Conservation (phyloP, 2,888 invertebrate species). For the Chrysolina haemoptera region DNA sequence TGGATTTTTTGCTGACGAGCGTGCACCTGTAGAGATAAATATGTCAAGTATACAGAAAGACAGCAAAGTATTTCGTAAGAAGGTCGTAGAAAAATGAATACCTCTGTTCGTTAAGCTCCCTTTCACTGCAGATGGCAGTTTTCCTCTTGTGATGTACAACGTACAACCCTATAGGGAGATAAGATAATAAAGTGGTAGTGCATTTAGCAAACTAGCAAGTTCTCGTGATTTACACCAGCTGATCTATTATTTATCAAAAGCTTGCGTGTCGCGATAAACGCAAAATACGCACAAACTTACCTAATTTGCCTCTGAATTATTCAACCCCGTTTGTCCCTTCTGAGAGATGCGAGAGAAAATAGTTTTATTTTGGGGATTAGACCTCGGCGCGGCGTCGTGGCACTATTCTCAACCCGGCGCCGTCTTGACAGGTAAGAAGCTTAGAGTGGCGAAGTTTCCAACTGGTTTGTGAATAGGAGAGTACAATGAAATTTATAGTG, state of each 20-base stretch:
- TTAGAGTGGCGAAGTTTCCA: conserved; percentile 32
- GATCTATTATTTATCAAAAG: conserved; percentile 68
- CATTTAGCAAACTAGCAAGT: conserved; percentile 39
- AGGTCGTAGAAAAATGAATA: too few species aligned
- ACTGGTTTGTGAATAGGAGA: conserved; percentile 12
- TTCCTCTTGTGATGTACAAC: not conserved
- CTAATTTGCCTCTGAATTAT: conserved; percentile 64
- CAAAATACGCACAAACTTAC: conserved; percentile 61
- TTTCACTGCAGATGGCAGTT: not conserved
- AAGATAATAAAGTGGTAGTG: conserved; percentile 39
- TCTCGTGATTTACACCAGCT: conserved; percentile 61
- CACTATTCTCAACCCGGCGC: conserved; percentile 35
- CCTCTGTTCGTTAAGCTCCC: too few species aligned
- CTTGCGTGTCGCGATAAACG: conserved; percentile 65
- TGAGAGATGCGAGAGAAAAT: conserved; percentile 33
- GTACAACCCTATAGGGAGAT: not conserved
- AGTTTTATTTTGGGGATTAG: conserved; percentile 38
- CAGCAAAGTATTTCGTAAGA: too few species aligned
- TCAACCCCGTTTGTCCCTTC: conserved; percentile 48
- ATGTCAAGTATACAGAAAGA: too few species aligned
- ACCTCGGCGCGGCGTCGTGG: conserved; percentile 4
- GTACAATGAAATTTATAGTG: conserved; percentile 20
- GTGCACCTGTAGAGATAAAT: too few species aligned
- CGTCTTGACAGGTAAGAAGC: conserved; percentile 43
- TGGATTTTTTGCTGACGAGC: too few species aligned